Evolutionary conservation across 2,113 vertebrate genomes (phyloP).

Genomic region (Sinocyclocheilus anshuiensis): DNA sequence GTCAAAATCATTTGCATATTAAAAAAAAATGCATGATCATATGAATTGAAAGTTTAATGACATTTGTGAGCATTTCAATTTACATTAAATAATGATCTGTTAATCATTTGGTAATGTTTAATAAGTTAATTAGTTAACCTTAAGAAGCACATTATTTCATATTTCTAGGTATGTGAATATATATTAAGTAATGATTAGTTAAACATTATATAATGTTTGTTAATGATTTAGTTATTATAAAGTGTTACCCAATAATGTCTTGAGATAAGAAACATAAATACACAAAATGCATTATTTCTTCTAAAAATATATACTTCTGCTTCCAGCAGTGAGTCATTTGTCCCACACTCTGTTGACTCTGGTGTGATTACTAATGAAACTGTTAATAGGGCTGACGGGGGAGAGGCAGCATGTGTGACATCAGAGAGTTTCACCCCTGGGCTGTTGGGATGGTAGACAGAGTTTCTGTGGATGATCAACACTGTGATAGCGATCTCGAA

Average conservation of each 20-base stretch:
- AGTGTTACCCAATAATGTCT: neutral
- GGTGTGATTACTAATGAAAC: neutral
- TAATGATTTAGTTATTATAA: too few species aligned
- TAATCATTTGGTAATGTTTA: too few species aligned
- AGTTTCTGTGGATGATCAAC: slow-evolving; percentile 7
- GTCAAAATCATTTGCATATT: too few species aligned
- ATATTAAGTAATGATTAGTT: too few species aligned
- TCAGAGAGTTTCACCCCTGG: neutral
- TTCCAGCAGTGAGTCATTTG: neutral
- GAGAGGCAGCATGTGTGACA: neutral
- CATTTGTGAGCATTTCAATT: too few species aligned
- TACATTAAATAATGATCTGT: too few species aligned
- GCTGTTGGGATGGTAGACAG: neutral
- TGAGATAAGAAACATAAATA: neutral
- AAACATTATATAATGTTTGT: too few species aligned
- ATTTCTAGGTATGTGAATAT: too few species aligned
- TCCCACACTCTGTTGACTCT: neutral
- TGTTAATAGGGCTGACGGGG: neutral
- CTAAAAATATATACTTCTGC: neutral
- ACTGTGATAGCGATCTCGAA: neutral
- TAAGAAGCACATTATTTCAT: too few species aligned
- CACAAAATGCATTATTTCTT: neutral
- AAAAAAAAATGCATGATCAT: too few species aligned
- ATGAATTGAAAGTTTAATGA: too few species aligned
- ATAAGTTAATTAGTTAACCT: too few species aligned